Evolutionary conservation across 2,888 invertebrate genomes (phyloP), one percentile per base, ranked within the genome.

Genomic region (Meiosimyza platycephala): DNA sequence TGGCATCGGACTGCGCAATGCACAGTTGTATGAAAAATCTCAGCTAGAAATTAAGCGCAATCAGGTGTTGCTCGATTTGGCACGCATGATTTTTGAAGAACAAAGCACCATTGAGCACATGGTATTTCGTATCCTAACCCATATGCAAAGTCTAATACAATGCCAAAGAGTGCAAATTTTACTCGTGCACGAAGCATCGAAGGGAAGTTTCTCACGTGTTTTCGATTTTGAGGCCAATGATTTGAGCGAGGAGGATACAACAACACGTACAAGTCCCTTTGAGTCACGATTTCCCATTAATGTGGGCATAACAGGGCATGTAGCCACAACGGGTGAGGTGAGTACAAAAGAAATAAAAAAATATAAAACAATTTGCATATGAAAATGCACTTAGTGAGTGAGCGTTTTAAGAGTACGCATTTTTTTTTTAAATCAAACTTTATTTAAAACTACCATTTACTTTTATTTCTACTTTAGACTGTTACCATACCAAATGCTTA

Each of bases 21-120:
- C 98, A n/a, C 97, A 97, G 87, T 90, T 98, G 54, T 98, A 97
- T 87, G 97, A 98, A 88, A 92, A 95, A 86, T 97, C 97, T 76
- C 96, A 97, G 87, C 89, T 97, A 85, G 98, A 98, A 89, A 96
- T 97, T 80, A 97, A 96, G 88, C 90, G 97, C 81, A 98, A 98
- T 88, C 97, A 97, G 90, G 95, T 98, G 78, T 90, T 98, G 73
- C 89, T 98, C 79, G 96, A 96, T 88, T 89, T 98, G 85, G 97
- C 97, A n/a, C 90, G 96, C 81, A 97, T 97, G 93, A 95, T 98
- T 82, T 98, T 97, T 86, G 96, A 97, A 86, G 97, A 98, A 88
- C 97, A 98, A 88, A 96, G 95, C 88, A 97, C 97, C 82, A 95
- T 98, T 82, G 97, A 97, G 85, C 96, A 95, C 88, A 95, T 97